phyloP scores from a whole-genome alignment of 2,113 vertebrate species.

The Antigone vipio region DNA sequence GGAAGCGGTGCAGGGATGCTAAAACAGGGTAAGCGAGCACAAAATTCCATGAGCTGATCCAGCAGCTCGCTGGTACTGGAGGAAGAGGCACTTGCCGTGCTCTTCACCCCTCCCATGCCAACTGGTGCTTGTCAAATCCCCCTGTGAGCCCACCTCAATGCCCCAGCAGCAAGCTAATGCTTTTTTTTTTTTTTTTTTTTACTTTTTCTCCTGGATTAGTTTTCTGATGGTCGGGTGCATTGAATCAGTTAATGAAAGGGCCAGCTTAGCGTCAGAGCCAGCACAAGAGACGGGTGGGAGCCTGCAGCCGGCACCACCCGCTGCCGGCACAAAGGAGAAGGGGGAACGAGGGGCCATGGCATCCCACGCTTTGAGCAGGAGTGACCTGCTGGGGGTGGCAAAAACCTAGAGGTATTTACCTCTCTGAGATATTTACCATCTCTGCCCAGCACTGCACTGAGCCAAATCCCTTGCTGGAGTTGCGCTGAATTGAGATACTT shows the following conservation, averaged over 20 bases:
- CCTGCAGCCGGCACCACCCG: not conserved
- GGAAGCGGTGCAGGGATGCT: not conserved
- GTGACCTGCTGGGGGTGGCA: not conserved
- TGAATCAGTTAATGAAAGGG: conserved; percentile 4
- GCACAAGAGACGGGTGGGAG: not conserved
- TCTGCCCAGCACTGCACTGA: not conserved
- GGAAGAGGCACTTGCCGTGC: not conserved
- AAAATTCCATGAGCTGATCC: fast-evolving
- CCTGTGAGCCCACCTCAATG: not conserved
- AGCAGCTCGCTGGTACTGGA: not conserved
- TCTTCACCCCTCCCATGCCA: not conserved
- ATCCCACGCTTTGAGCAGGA: not conserved
- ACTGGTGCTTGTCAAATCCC: not conserved
- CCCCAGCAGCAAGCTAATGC: not conserved
- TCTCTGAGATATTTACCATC: not conserved
- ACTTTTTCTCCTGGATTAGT: not conserved
- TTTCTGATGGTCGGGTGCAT: conserved; percentile 22
- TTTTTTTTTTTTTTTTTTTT: not conserved
- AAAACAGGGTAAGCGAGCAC: not conserved
- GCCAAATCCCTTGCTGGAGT: not conserved
- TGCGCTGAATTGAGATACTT: not conserved
- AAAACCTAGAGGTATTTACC: not conserved
- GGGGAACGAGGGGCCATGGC: not conserved
- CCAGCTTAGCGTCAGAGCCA: not conserved
- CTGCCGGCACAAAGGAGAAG: not conserved